Base-by-base conservation (phyloP, 2,888 invertebrate species). In the Ophonus ardosiacus region DNA sequence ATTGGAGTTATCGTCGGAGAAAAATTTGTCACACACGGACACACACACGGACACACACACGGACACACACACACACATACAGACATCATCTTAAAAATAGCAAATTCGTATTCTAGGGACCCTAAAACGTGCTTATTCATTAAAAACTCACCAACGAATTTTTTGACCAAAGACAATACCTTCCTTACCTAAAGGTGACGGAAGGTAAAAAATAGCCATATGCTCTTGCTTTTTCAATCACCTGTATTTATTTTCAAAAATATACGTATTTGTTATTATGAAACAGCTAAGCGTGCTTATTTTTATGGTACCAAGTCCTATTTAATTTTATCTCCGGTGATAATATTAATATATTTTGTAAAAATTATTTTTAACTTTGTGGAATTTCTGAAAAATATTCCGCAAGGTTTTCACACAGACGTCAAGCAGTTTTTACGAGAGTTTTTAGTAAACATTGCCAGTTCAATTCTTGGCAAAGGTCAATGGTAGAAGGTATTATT, bases 401-500 rank as follows among this genome's bases (percentile, higher is more conserved):
- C 21, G 56, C 59, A 79, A 79, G 79, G 79, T 17, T 79, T 31
- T 31, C 31, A 31, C 2, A 6, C 5, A 38, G 56, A 57, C 78
- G 78, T 78, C 78, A 78, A 78, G 21, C 78, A 78, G 43, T 56
- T 78, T 78, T 56, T 18, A 38, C 38, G 0, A 56, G 13, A 78
- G 43, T 56, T 78, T 78, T 56, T 18, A 38, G 59, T 13, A 56
- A 18, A 79, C 59, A 61, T 59, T 57, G 59, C 59, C 61, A 59
- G 59, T 78, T 31, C 61, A 5, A 24, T 57, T 59, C 31, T 79
- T 79, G 79, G 79, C 79, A 79, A 31, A 59, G 79, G 79, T 79
- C 79, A 57, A 79, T 79, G 79, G 13, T 79, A 78, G 15, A 57
- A 78, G 24, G 59, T 79, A 79, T 59, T 79, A 56, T 78, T 78